Conservation (phyloP, 2,113 vertebrate genomes). For the Ascaphus truei region DNA sequence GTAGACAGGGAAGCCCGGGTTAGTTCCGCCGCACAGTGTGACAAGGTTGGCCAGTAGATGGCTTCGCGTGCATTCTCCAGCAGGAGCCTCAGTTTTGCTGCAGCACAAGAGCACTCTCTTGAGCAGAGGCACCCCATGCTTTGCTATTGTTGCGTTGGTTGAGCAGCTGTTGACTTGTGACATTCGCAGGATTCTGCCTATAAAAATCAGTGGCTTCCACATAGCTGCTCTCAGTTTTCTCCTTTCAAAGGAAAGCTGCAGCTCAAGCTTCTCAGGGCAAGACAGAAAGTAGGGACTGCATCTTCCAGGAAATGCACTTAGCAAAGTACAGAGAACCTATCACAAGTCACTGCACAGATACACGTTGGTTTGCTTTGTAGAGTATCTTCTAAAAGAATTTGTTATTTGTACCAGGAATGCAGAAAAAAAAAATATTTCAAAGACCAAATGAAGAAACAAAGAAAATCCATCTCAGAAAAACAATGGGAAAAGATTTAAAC, state of each 20-base stretch:
- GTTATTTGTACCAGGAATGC: not conserved
- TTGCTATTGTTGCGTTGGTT: constrained; percentile 35
- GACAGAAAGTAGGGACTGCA: constrained; percentile 32
- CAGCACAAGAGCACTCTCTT: constrained; percentile 34
- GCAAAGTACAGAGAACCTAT: not conserved
- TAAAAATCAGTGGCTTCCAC: constrained; percentile 51
- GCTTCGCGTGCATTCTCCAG: constrained; percentile 52
- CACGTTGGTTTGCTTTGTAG: not conserved
- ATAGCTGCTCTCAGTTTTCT: constrained; percentile 47
- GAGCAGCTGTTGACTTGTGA: constrained; percentile 47
- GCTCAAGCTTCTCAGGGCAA: constrained; percentile 37
- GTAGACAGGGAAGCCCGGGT: not conserved
- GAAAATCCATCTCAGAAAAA: too few species aligned
- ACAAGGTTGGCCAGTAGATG: constrained; percentile 61
- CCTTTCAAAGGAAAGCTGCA: constrained; percentile 49
- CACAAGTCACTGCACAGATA: too few species aligned
- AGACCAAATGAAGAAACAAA: too few species aligned
- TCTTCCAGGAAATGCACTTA: not conserved
- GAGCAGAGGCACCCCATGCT: constrained; percentile 27
- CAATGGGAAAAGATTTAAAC: too few species aligned
- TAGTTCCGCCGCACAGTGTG: constrained; percentile 13
- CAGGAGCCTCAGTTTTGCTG: constrained; percentile 11
- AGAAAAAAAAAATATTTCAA: not conserved
- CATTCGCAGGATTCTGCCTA: constrained; percentile 55
- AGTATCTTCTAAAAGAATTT: not conserved